These are phyloP conservation scores for Centropus unirufus DNA, from an alignment of 2,113 vertebrate species.

Conservation along the genomic window DNA sequence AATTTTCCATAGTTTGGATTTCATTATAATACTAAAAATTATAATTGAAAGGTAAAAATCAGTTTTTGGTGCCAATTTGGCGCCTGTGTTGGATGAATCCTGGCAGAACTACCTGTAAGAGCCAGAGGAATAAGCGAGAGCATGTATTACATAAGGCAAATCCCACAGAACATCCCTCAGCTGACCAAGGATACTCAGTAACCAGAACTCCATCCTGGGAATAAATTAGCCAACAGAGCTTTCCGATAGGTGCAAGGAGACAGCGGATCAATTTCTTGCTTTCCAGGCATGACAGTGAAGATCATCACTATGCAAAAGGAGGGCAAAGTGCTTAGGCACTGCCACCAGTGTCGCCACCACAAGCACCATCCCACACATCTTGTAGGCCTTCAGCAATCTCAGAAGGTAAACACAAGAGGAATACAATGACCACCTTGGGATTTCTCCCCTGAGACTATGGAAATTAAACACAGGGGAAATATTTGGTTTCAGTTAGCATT, in stretches of 20 bases:
- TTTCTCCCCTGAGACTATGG: background rate
- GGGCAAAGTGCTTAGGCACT: background rate
- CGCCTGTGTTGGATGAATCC: background rate
- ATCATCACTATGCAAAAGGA: background rate
- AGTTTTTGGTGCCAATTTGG: background rate
- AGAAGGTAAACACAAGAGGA: background rate
- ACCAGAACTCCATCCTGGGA: background rate
- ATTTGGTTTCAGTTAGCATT: background rate
- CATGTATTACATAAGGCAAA: background rate
- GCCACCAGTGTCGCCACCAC: background rate
- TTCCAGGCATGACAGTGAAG: background rate
- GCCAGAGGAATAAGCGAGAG: background rate
- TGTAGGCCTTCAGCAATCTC: background rate
- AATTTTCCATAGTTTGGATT: background rate
- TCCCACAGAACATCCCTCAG: background rate
- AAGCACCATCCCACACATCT: background rate
- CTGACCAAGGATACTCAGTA: background rate
- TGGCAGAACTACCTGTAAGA: background rate
- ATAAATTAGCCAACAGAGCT: background rate
- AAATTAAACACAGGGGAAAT: background rate
- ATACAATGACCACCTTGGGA: background rate
- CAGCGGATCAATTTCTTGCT: background rate
- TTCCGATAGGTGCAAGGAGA: background rate
- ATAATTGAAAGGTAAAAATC: background rate
- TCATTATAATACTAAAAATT: background rate